These are phyloP conservation scores for Drosophila cracens DNA, from an alignment of 2,888 invertebrate species.

Conservation along the genomic window DNA sequence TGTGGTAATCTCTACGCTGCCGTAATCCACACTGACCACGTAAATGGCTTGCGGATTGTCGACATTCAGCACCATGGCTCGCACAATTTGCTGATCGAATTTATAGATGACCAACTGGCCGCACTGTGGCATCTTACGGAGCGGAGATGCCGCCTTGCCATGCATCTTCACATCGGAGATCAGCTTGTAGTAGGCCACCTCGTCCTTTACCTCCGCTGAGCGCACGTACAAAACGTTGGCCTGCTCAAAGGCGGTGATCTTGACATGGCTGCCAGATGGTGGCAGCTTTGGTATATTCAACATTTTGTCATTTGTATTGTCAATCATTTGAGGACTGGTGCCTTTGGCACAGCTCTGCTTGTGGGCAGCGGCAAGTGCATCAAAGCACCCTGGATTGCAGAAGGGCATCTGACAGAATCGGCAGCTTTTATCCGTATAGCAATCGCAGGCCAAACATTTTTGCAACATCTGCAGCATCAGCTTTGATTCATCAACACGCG, in stretches of 20 bases:
- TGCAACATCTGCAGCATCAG: neutral
- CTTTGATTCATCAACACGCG: neutral
- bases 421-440: slow-evolving; percentile 49
- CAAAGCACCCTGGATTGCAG: slow-evolving; percentile 79
- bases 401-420: slow-evolving; percentile 63
- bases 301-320: slow-evolving; percentile 4
- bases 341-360: slow-evolving; percentile 31
- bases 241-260: slow-evolving; percentile 80
- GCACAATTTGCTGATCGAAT: slow-evolving; percentile 66
- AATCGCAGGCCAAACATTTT: slow-evolving; percentile 43
- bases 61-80: slow-evolving; percentile 79
- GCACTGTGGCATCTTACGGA: slow-evolving; percentile 65
- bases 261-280: slow-evolving; percentile 64
- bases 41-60: slow-evolving; percentile 68
- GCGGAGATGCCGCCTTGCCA: slow-evolving; percentile 52
- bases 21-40: slow-evolving; percentile 81
- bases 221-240: slow-evolving; percentile 81
- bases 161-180: slow-evolving; percentile 57
- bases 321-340: slow-evolving; percentile 2
- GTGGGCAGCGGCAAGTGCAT: slow-evolving; percentile 44
- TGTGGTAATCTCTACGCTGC: slow-evolving; percentile 75
- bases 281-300: slow-evolving; percentile 57
- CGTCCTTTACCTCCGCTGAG: slow-evolving; percentile 65
- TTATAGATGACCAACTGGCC: slow-evolving; percentile 79
- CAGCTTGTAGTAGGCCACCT: slow-evolving; percentile 71